Conservation (phyloP, 2,113 vertebrate species). For the Hemiscyllium ocellatum region DNA sequence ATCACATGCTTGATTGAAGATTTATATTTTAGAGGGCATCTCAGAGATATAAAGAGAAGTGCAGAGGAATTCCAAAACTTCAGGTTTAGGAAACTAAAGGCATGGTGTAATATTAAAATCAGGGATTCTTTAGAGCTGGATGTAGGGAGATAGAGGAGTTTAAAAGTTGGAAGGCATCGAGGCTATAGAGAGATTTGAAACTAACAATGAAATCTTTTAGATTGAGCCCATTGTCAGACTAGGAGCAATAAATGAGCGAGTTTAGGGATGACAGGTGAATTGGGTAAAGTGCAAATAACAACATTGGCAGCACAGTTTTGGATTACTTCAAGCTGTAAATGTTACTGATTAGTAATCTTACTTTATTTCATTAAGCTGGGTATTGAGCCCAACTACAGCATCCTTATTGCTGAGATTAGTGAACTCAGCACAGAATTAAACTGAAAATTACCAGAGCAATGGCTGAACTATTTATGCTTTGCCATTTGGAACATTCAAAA, state of each 20-base stretch:
- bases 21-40: too few relatives aligned
- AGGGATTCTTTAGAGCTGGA: neutral
- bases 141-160: neutral
- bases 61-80: neutral
- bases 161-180: neutral
- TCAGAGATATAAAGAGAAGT: neutral
- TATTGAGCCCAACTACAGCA: neutral
- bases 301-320: neutral
- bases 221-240: neutral
- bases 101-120: neutral
- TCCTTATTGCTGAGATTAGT: neutral
- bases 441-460: neutral
- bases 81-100: too few relatives aligned
- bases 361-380: neutral
- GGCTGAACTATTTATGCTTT: neutral
- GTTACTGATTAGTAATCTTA: neutral
- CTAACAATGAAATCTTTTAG: neutral
- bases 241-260: neutral
- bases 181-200: neutral
- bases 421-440: neutral
- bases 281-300: too few relatives aligned
- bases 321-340: neutral
- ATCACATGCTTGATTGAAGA: too few relatives aligned
- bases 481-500: neutral
- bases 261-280: neutral